Evolutionary conservation across 2,888 invertebrate genomes (phyloP), one percentile per base, ranked within the genome.

Genomic region (Euspilapteryx auroguttella): DNA sequence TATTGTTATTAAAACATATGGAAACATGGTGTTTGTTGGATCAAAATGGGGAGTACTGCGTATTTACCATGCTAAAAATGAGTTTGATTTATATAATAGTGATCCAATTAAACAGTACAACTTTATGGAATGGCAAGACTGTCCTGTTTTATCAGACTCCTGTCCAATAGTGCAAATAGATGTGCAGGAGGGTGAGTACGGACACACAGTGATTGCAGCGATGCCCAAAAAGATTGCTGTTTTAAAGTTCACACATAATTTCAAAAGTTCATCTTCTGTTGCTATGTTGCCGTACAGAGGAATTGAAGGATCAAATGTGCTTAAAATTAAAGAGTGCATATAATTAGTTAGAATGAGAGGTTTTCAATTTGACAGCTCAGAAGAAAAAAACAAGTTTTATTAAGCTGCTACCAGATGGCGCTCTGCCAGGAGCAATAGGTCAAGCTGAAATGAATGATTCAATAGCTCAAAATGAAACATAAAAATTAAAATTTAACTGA

Each of bases 191-290:
- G 35, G 37, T 0, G 49, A 53, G 21, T 46, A 53, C 1, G 59
- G 64, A 0, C 73, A 73, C 28, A 55, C 39, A 0, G 48, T 73
- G 0, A 33, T 66, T 2, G 55, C 66, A 0, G 69, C 52, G 0
- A 66, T 69, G 68, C 66, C 65, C 0, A 61, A 63, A 29, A 66
- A 69, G 36, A 49, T 73, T 7, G 59, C 55, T 0, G 40, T 62
- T 0, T 24, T 73, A 1, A 49, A 50, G n/a, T 68, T 56, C 14
- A 40, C 28, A 1, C 62, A 71, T 31, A 37, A 34, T 2, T 55
- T 53, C 15, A 47, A 50, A 25, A 29, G 40, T 3, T 39, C 44
- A 1, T 41, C 44, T 0, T 42, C 47, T 0, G 41, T 42, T 2
- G 50, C 53, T 0, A 35, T 61, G 34, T 27, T 55, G 9, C 51